Evolutionary conservation across 1,140 invertebrate species (phyloP), one percentile per base, ranked within the genome.

Genomic region (Pseudomyrmex pallidus): DNA sequence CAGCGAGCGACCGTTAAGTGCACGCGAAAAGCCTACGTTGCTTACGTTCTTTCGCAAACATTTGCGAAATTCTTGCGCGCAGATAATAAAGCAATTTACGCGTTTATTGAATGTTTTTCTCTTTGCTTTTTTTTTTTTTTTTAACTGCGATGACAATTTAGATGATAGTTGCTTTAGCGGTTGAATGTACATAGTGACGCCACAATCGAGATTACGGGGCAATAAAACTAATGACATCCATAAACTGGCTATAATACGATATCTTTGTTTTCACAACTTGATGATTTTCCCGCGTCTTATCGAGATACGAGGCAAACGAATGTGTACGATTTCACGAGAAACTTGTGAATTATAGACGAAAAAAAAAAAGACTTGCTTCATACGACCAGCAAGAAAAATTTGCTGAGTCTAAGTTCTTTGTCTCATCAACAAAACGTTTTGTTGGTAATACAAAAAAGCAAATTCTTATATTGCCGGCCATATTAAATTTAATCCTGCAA

Each of bases 31-130:
- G 35, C 12, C 50, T 64, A 46, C 22, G 22, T 2, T 15, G 10
- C 25, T 46, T 52, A 17, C 15, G 46, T 48, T 22, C 61, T 64
- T 66, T 66, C 61, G n/a, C 22, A 52, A 15, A n/a, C 8, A 12
- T 62, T 66, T 44, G 48, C n/a, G 57, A 76, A 74, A 66, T 54
- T 76, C 48, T 22, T 54, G 9, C 48, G 48, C 22, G 20, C 7
- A 62, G 72, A 74, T 74, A 35, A 62, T 15, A 13, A 12, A 5
- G 44, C 48, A 46, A 48, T 74, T 15, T 64, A 48, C 15, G 9
- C 20, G 46, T 48, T 74, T 35, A 35, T 74, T n/a, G 46, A 5
- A 5, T 50, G 3, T 62, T 63, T 25, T 25, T 25, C 20, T 74
- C 17, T 25, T 7, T 74, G 0, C 20, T 35, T 7, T 35, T 35